Conservation (phyloP, 2,888 invertebrate genomes). For the Eurytoma californica region DNA sequence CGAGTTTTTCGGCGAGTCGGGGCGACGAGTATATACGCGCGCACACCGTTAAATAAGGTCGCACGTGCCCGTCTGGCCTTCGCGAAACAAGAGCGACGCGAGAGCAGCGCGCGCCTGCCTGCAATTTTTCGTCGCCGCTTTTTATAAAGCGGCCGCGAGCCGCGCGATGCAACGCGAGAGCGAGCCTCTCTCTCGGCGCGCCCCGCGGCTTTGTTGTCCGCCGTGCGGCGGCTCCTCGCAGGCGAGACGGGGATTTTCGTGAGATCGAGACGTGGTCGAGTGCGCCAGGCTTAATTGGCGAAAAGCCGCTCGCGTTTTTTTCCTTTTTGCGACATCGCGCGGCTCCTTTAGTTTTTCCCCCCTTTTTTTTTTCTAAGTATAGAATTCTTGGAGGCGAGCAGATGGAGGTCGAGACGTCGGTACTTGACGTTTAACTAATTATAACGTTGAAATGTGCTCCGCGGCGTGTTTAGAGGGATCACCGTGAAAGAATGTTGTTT, state of each 20-base stretch:
- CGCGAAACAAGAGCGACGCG: conserved; percentile 25
- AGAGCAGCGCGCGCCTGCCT: neutral
- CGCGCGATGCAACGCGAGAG: neutral
- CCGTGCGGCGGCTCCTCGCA: too few relatives aligned
- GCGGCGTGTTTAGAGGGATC: too few relatives aligned
- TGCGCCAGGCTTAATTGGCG: neutral
- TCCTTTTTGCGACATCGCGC: neutral
- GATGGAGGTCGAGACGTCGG: too few relatives aligned
- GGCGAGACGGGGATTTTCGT: neutral
- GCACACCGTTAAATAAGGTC: conserved; percentile 52
- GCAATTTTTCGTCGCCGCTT: neutral
- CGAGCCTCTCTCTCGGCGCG: neutral
- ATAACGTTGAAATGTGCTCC: too few relatives aligned
- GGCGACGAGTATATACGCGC: neutral
- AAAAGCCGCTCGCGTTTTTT: neutral
- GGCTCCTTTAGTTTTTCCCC: too few relatives aligned
- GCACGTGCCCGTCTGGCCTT: conserved; percentile 49
- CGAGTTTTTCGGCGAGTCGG: neutral
- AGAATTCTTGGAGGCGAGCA: too few relatives aligned
- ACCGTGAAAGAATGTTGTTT: neutral
- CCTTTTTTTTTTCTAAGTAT: too few relatives aligned
- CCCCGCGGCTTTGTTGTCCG: neutral
- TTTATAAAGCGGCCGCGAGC: neutral
- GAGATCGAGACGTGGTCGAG: neutral
- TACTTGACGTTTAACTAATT: too few relatives aligned